Percentiles rank a stretch among this genome's conserved stretches.
Evolutionary conservation across 2,113 vertebrate genomes (phyloP).

Genomic region (Oncorhynchus mykiss): DNA sequence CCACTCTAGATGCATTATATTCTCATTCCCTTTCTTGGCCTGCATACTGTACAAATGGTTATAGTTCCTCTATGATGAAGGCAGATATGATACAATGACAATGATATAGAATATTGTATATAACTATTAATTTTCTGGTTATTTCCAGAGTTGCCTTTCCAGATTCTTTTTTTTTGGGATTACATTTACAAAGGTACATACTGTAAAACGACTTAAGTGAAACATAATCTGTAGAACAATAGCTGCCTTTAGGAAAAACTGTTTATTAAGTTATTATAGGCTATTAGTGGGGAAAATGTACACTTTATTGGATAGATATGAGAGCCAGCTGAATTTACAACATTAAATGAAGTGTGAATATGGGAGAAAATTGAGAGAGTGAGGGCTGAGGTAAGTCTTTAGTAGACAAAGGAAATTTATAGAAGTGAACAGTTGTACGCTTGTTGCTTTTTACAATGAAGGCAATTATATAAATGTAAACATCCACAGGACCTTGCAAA

Average conservation of each 20-base stretch:
- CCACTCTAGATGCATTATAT: too few relatives aligned
- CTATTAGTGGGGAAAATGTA: conserved; percentile 28
- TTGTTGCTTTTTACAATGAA: conserved; percentile 25
- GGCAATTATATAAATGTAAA: conserved; percentile 15
- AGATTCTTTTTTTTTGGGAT: too few relatives aligned
- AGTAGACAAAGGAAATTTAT: conserved; percentile 18
- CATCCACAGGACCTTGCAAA: neutral
- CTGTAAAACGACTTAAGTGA: conserved; percentile 4
- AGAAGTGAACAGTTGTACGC: conserved; percentile 18
- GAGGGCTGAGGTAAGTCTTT: conserved; percentile 16
- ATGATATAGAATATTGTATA: too few relatives aligned
- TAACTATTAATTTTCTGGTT: neutral
- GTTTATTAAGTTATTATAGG: conserved; percentile 38
- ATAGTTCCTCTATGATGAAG: too few relatives aligned
- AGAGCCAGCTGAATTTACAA: conserved; percentile 38
- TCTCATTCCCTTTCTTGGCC: too few relatives aligned
- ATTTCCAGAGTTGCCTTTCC: neutral
- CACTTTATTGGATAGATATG: conserved; percentile 48
- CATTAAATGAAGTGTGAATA: conserved; percentile 41
- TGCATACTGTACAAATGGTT: too few relatives aligned
- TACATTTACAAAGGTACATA: neutral
- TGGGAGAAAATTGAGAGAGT: conserved; percentile 13
- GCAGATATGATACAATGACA: too few relatives aligned
- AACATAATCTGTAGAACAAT: conserved; percentile 40
- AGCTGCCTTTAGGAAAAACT: conserved; percentile 34